Percentiles rank a stretch among this genome's conserved stretches.
These are phyloP conservation scores for Cotesia vestalis DNA, from an alignment of 1,140 invertebrate species.

Conservation along the genomic window DNA sequence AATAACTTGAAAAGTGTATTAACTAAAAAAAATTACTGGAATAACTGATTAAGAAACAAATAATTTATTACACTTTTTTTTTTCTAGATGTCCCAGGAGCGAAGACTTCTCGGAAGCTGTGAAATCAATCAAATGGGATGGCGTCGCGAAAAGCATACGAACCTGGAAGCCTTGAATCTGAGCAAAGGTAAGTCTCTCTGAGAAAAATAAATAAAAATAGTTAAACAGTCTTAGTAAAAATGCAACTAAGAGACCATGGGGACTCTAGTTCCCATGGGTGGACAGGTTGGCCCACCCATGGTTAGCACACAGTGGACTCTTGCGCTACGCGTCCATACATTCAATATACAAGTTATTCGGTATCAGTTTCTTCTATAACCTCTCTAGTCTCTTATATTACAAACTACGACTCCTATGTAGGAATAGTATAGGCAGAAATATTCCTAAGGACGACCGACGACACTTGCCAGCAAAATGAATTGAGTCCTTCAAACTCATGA, in stretches of 20 bases:
- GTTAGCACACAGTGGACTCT: slow-evolving; percentile 12
- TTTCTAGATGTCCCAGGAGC: background rate
- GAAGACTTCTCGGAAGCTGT: background rate
- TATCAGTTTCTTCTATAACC: background rate
- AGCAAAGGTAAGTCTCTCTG: background rate
- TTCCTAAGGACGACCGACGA: slow-evolving; percentile 28
- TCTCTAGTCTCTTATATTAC: slow-evolving; percentile 1
- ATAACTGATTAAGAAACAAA: too few species aligned
- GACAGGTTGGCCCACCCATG: slow-evolving; percentile 45
- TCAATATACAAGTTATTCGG: background rate
- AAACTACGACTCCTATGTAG: background rate
- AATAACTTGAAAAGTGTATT: too few species aligned
- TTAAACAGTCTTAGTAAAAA: slow-evolving; percentile 1
- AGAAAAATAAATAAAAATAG: slow-evolving; percentile 8
- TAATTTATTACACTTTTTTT: too few species aligned
- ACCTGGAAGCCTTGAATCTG: background rate
- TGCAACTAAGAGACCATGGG: slow-evolving; percentile 21
- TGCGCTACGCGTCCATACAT: slow-evolving; percentile 4
- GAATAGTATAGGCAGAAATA: background rate
- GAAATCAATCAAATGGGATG: slow-evolving; percentile 15
- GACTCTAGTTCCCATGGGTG: slow-evolving; percentile 29
- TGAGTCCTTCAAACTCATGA: slow-evolving; percentile 37
- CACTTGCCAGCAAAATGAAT: slow-evolving; percentile 35
- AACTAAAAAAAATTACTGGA: too few species aligned
- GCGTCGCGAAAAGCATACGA: background rate